Percentiles rank a stretch among this genome's conserved stretches.
Conservation (phyloP, 2,888 invertebrate genomes). For the Eubasilissa splendida region DNA sequence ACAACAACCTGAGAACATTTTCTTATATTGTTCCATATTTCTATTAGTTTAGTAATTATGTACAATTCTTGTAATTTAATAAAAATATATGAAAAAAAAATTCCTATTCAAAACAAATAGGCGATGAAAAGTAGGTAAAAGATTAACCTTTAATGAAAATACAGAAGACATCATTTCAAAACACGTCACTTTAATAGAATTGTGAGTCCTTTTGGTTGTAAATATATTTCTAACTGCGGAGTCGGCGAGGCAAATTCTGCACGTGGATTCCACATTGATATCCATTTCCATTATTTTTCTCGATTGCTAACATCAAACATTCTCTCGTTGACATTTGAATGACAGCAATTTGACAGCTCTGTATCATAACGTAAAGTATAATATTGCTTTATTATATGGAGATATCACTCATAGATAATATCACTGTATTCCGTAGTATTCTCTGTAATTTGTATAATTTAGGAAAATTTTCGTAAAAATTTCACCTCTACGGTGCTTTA, state of each 20-base stretch:
- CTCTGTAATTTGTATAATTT: too few relatives aligned
- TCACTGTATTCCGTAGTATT: too few relatives aligned
- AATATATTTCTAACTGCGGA: constrained; percentile 27
- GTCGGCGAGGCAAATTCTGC: constrained; percentile 25
- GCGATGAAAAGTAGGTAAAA: neutral
- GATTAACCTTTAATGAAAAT: constrained; percentile 11
- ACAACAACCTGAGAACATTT: neutral
- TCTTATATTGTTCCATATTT: neutral
- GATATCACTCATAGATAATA: too few relatives aligned
- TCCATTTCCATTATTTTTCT: constrained; percentile 3
- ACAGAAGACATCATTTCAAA: constrained; percentile 15
- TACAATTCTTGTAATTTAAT: neutral
- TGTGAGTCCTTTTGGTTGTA: neutral
- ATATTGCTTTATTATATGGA: too few relatives aligned
- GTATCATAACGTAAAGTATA: neutral
- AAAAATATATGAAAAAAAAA: neutral
- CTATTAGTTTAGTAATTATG: neutral
- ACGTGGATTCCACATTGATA: neutral
- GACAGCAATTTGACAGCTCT: constrained; percentile 13
- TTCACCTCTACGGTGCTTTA: too few relatives aligned
- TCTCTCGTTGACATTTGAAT: neutral
- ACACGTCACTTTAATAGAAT: constrained; percentile 12
- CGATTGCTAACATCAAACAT: too few relatives aligned
- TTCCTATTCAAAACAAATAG: neutral
- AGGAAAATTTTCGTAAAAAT: too few relatives aligned